A percentile compares a stretch with the other conserved stretches of the same genome.
Evolutionary conservation across 2,797 vertebrate genomes (phyloP).

Genomic region (Cuniculus paca): DNA sequence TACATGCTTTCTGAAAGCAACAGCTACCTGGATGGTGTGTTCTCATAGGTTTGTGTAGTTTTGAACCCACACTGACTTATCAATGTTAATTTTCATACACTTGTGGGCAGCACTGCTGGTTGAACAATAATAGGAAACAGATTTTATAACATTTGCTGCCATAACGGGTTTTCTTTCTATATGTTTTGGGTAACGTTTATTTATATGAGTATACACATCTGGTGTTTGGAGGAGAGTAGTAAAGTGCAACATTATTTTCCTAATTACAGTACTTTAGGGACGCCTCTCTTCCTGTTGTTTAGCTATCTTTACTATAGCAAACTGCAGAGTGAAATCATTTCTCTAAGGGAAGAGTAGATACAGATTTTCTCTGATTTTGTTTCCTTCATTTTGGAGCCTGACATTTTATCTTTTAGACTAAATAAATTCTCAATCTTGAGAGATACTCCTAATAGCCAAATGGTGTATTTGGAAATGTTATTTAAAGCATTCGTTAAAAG

Average conservation of each 20-base stretch:
- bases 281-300: background rate
- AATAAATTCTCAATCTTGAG: conserved; percentile 60
- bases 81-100: conserved; percentile 5
- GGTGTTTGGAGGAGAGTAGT: background rate
- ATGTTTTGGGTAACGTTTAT: background rate
- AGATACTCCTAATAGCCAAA: conserved; percentile 60
- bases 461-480: conserved; percentile 72
- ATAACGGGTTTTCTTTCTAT: background rate
- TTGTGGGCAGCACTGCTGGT: background rate
- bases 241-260: conserved; percentile 15
- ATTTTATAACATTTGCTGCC: conserved; percentile 34
- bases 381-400: conserved; percentile 70
- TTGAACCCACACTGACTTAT: background rate
- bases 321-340: conserved; percentile 30
- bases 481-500: conserved; percentile 59
- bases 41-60: background rate
- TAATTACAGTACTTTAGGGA: conserved; percentile 46
- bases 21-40: background rate
- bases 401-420: conserved; percentile 66
- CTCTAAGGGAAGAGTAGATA: background rate
- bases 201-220: background rate
- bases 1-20: background rate
- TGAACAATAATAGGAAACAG: background rate
- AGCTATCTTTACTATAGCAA: background rate
- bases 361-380: conserved; percentile 53